phyloP scores from a whole-genome alignment of 2,113 vertebrate genomes.

The Dermatemys mawii region DNA sequence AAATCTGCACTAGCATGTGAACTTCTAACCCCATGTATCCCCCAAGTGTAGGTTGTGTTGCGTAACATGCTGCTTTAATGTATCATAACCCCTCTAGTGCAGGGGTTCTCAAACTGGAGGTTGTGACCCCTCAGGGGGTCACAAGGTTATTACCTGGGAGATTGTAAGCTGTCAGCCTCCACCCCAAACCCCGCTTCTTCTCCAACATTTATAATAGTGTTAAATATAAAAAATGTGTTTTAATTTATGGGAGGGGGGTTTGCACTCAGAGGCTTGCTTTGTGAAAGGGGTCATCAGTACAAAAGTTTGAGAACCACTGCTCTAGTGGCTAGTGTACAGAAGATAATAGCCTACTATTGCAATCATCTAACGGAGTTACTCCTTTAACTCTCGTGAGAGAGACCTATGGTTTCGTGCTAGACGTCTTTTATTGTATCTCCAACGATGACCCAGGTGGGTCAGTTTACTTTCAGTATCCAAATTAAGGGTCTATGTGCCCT shows the following conservation, averaged over 20 bases:
- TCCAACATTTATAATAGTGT: too few relatives aligned
- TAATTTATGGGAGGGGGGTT: too few relatives aligned
- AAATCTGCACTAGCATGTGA: background rate
- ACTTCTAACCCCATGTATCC: background rate
- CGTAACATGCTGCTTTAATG: background rate
- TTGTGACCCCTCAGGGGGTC: too few relatives aligned
- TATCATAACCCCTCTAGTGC: background rate
- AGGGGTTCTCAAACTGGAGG: too few relatives aligned
- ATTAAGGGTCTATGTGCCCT: background rate
- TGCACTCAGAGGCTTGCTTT: too few relatives aligned
- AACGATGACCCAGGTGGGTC: background rate
- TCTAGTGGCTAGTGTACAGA: background rate
- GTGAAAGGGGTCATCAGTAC: too few relatives aligned
- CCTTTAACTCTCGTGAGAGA: background rate
- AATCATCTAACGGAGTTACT: background rate
- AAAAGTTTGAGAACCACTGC: background rate
- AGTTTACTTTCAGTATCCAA: slow-evolving; percentile 18
- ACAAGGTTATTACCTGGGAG: too few relatives aligned
- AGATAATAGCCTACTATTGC: background rate
- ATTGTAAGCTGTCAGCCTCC: too few relatives aligned
- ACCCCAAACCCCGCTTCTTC: too few relatives aligned
- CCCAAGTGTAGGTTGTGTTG: background rate
- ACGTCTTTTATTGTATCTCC: background rate
- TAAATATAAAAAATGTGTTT: too few relatives aligned
- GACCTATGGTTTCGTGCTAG: background rate